Evolutionary conservation across 2,797 vertebrate genomes (phyloP).

Genomic region (Acridotheres tristis): DNA sequence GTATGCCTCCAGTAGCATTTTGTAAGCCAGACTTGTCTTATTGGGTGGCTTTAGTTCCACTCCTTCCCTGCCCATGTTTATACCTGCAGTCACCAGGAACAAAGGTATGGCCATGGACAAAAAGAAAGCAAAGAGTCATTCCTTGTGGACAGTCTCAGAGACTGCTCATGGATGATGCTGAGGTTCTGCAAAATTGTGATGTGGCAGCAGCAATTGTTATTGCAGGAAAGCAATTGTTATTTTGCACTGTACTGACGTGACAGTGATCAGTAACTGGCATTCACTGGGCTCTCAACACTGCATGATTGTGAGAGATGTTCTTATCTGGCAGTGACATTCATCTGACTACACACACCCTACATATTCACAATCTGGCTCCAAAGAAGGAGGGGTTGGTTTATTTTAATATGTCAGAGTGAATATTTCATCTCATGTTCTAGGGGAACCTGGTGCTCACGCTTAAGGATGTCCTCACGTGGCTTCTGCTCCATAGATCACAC

Average conservation of each 20-base stretch:
- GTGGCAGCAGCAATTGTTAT: neutral
- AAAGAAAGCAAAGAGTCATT: neutral
- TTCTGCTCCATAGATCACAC: neutral
- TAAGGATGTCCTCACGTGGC: neutral
- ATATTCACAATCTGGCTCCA: conserved; percentile 4
- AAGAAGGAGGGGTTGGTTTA: conserved; percentile 39
- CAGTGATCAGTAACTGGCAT: conserved; percentile 1
- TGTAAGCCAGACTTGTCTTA: neutral
- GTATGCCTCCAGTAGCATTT: neutral
- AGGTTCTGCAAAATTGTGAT: neutral
- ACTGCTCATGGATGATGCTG: neutral
- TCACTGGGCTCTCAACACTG: neutral
- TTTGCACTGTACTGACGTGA: neutral
- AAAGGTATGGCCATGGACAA: neutral
- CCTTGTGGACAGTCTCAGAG: neutral
- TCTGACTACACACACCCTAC: conserved; percentile 35
- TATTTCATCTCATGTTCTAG: conserved; percentile 5
- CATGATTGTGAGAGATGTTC: neutral
- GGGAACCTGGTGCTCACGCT: neutral
- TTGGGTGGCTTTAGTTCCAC: neutral
- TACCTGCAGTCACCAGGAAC: neutral
- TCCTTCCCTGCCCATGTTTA: neutral
- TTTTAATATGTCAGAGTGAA: conserved; percentile 44
- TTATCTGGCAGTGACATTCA: conserved; percentile 19
- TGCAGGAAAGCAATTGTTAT: neutral